Percentiles rank a stretch among this genome's conserved stretches.
Evolutionary conservation across 2,113 vertebrate genomes (phyloP).

Genomic region (Antigone vipio): DNA sequence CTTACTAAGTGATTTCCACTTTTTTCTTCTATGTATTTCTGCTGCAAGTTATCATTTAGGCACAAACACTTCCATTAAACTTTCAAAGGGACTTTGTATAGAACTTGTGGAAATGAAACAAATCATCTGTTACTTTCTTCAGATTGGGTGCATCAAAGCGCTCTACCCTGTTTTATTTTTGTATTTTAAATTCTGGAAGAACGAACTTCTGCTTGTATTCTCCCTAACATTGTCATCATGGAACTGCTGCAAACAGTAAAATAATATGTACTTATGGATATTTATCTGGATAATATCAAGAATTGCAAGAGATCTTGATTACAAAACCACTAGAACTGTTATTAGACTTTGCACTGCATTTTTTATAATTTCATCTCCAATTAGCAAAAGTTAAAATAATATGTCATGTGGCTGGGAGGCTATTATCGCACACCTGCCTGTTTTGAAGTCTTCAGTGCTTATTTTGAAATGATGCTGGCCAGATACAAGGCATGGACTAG

Average conservation of each 20-base stretch:
- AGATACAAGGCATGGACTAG: background rate
- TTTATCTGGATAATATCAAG: background rate
- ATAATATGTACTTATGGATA: accelerated
- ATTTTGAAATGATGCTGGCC: background rate
- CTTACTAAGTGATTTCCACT: slow-evolving; percentile 43
- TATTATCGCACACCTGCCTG: background rate
- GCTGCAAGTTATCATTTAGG: background rate
- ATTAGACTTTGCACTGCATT: background rate
- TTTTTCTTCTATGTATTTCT: slow-evolving; percentile 4
- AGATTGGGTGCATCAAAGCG: background rate
- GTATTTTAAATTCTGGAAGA: background rate
- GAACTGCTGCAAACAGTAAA: background rate
- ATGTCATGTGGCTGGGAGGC: background rate
- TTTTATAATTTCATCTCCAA: background rate
- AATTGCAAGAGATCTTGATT: background rate
- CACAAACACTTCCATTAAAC: slow-evolving; percentile 20
- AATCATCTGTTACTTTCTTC: background rate
- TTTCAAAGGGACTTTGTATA: slow-evolving; percentile 12
- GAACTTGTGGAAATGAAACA: background rate
- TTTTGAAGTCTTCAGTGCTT: background rate
- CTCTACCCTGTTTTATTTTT: background rate
- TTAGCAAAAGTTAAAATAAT: background rate
- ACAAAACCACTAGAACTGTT: background rate
- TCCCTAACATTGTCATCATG: background rate
- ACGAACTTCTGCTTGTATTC: background rate